Evolutionary conservation across 2,888 invertebrate genomes (phyloP).

Genomic region (Hypomecis atomaria): DNA sequence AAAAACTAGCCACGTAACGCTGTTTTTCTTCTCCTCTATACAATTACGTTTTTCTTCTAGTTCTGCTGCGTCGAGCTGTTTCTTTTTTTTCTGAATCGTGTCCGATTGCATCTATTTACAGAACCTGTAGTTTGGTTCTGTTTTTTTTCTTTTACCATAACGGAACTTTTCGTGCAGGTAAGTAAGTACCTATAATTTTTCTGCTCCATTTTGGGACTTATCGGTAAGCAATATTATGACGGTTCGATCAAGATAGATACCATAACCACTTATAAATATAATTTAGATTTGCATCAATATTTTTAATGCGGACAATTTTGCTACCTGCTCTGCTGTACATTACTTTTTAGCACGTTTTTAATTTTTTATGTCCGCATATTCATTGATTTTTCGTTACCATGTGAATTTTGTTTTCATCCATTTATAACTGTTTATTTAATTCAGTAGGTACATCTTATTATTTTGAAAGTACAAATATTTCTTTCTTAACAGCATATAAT

Average conservation of each 20-base stretch:
- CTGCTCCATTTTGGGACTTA: neutral
- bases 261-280: neutral
- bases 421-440: too few species aligned
- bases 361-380: too few species aligned
- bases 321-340: neutral
- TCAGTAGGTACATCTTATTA: too few species aligned
- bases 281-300: constrained; percentile 2
- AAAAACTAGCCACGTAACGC: constrained; percentile 21
- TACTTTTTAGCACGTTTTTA: neutral
- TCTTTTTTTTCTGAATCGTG: neutral
- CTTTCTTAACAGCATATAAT: too few species aligned
- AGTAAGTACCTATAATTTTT: neutral
- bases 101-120: neutral
- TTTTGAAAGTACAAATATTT: too few species aligned
- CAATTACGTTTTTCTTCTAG: constrained; percentile 3
- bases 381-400: too few species aligned
- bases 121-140: neutral
- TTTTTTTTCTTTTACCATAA: neutral
- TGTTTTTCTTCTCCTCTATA: constrained; percentile 12
- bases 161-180: neutral
- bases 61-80: neutral
- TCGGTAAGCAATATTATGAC: neutral
- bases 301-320: constrained; percentile 2
- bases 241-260: neutral
- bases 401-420: too few species aligned